These are phyloP conservation scores for Porites australiensis DNA, from an alignment of 64 coral and sea anemone species.

Conservation along the genomic window DNA sequence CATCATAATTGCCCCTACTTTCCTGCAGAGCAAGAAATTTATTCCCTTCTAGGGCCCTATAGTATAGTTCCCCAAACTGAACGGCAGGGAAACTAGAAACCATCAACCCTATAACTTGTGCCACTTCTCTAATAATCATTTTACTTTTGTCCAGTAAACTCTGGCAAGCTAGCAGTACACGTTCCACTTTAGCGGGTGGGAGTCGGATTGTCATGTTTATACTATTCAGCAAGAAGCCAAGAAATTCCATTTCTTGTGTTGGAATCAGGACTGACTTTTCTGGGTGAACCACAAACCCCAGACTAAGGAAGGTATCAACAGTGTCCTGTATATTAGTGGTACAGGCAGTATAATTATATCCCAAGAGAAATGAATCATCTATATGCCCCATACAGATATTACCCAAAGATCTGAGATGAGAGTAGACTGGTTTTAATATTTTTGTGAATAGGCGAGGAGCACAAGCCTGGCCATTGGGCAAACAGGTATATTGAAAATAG, in stretches of 20 bases:
- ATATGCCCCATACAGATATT: background rate
- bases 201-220: slow-evolving; percentile 17
- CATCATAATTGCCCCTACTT: slow-evolving; percentile 11
- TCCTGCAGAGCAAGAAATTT: background rate
- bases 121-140: slow-evolving; percentile 1
- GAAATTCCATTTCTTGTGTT: slow-evolving; percentile 45
- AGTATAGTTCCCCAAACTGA: slow-evolving; percentile 14
- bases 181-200: background rate
- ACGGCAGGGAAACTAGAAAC: slow-evolving; percentile 28
- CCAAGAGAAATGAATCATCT: slow-evolving; percentile 39
- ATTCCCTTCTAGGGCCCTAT: background rate
- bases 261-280: slow-evolving; percentile 49
- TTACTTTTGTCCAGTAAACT: background rate
- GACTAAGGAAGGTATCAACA: background rate
- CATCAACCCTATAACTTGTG: background rate
- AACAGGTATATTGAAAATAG: background rate
- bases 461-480: slow-evolving; percentile 19
- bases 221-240: slow-evolving; percentile 28
- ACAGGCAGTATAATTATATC: slow-evolving; percentile 4
- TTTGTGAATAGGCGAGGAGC: slow-evolving; percentile 12
- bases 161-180: background rate
- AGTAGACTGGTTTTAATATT: slow-evolving; percentile 2
- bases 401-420: slow-evolving; percentile 15
- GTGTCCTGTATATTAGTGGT: slow-evolving; percentile 14
- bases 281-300: slow-evolving; percentile 44